A percentile compares a stretch with the other conserved stretches of the same genome.
Evolutionary conservation across 2,797 vertebrate species (phyloP).

Genomic region (Cottoperca gobio): DNA sequence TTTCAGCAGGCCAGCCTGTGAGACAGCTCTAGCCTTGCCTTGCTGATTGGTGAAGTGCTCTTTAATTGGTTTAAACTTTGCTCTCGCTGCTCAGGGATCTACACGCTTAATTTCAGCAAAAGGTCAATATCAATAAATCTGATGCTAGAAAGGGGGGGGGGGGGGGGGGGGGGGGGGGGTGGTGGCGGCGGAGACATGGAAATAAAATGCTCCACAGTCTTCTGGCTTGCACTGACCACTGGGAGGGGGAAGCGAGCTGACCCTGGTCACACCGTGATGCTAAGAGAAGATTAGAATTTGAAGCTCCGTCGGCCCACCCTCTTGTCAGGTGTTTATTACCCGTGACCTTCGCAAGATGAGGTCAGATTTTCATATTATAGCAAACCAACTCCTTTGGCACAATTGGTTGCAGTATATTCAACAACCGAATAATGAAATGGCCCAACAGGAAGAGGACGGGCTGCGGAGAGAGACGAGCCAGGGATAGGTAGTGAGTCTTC

Average conservation of each 20-base stretch:
- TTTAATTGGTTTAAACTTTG: slow-evolving; percentile 91
- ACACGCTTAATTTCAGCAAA: slow-evolving; percentile 87
- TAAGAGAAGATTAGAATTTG: slow-evolving; percentile 85
- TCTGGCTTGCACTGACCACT: slow-evolving; percentile 65
- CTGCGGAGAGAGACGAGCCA: slow-evolving; percentile 43
- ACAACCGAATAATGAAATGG: slow-evolving; percentile 82
- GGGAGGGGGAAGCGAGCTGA: slow-evolving; percentile 74
- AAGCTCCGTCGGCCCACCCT: slow-evolving; percentile 74
- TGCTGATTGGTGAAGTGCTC: slow-evolving; percentile 82
- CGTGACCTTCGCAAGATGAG: slow-evolving; percentile 83
- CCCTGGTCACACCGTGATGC: slow-evolving; percentile 70
- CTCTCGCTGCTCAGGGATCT: slow-evolving; percentile 81
- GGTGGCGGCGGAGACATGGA: slow-evolving; percentile 51
- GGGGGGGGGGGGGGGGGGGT: slow-evolving; percentile 53
- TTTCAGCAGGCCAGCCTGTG: slow-evolving; percentile 67
- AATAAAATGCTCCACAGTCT: slow-evolving; percentile 62
- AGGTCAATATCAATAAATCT: slow-evolving; percentile 90
- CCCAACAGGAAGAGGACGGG: slow-evolving; percentile 47
- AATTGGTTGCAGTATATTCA: slow-evolving; percentile 82
- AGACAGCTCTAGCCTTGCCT: slow-evolving; percentile 71
- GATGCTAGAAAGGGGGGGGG: slow-evolving; percentile 63
- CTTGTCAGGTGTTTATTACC: slow-evolving; percentile 87
- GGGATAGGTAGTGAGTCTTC: slow-evolving; percentile 52
- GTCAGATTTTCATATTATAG: slow-evolving; percentile 88
- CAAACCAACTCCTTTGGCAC: slow-evolving; percentile 81